phyloP scores from a whole-genome alignment of 2,797 vertebrate genomes.

The Ptychadena robeensis region DNA sequence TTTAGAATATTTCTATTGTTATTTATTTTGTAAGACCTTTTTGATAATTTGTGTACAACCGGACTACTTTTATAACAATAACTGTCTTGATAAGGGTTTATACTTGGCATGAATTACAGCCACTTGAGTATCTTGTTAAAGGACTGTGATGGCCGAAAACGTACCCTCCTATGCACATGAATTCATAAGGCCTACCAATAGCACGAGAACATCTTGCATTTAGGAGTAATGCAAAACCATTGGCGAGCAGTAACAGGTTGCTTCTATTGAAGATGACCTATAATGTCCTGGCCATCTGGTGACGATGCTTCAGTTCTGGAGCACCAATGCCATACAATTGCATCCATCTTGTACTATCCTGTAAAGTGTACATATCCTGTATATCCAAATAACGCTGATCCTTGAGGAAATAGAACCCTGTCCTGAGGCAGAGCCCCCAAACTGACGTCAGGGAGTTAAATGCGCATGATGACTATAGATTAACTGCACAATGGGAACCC shows the following conservation, averaged over 20 bases:
- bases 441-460: constrained; percentile 15
- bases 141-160: not conserved
- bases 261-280: constrained; percentile 6
- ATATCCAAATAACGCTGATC: not conserved
- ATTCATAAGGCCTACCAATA: not conserved
- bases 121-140: not conserved
- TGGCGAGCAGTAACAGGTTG: not conserved
- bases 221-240: not conserved
- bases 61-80: not conserved
- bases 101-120: not conserved
- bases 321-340: not conserved
- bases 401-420: not conserved
- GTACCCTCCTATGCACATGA: not conserved
- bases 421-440: not conserved
- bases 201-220: not conserved
- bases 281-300: not conserved
- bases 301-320: constrained; percentile 11
- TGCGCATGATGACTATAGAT: constrained; percentile 51
- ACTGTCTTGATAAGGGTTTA: not conserved
- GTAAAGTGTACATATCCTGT: constrained; percentile 8
- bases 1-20: not conserved
- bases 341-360: constrained; percentile 4
- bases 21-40: not conserved
- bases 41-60: constrained; percentile 9
- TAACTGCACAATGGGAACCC: constrained; percentile 68